Percentiles rank a stretch among this genome's conserved stretches.
Conservation (phyloP, 2,888 invertebrate genomes). For the Agrochola lota region DNA sequence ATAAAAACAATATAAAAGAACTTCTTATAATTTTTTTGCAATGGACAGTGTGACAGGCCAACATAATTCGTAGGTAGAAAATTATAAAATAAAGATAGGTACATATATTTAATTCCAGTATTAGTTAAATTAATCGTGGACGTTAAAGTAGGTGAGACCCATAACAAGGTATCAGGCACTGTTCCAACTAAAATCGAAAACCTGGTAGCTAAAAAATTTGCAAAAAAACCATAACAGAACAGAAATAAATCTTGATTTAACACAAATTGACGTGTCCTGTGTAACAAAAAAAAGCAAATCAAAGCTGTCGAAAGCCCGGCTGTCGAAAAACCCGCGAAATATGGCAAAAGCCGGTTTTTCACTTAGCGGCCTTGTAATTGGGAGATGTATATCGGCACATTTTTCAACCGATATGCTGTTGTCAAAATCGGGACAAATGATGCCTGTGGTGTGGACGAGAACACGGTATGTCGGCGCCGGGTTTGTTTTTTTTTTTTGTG, state of each 20-base stretch:
- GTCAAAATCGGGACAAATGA: conserved; percentile 59
- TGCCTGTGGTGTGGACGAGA: conserved; percentile 31
- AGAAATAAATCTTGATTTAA: conserved; percentile 62
- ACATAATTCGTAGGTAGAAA: too few species aligned
- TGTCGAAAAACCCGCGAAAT: conserved; percentile 69
- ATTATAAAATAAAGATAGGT: too few species aligned
- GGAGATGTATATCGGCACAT: conserved; percentile 84
- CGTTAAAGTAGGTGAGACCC: background rate
- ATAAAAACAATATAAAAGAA: too few species aligned
- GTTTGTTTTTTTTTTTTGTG: background rate
- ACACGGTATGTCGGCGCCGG: conserved; percentile 57
- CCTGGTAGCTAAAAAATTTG: background rate
- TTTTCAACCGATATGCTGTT: conserved; percentile 74
- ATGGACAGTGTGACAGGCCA: too few species aligned
- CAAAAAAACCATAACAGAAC: conserved; percentile 31
- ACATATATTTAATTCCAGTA: too few species aligned
- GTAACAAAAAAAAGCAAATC: conserved; percentile 62
- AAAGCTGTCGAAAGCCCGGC: conserved; percentile 69
- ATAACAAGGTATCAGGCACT: background rate
- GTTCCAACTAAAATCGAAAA: background rate
- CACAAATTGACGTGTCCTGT: conserved; percentile 64
- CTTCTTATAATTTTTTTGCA: too few species aligned
- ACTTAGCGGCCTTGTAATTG: conserved; percentile 81
- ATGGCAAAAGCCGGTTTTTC: conserved; percentile 74
- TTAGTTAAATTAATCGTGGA: background rate